phyloP scores from a whole-genome alignment of 1,140 invertebrate genomes.

The Lepidotrigona ventralis region DNA sequence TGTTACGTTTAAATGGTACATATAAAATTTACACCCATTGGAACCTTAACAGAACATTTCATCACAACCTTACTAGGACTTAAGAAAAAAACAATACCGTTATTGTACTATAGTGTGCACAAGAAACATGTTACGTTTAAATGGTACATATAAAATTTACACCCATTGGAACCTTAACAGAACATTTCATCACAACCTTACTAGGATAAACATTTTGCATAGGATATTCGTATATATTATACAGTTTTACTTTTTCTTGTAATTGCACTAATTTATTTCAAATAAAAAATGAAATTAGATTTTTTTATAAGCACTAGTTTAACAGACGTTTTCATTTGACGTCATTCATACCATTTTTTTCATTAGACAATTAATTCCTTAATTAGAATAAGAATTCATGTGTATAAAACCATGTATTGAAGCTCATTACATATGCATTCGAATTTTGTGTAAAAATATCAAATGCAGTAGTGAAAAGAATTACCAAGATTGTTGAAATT shows the following conservation, averaged over 20 bases:
- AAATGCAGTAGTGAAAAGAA: slow-evolving; percentile 44
- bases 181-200: slow-evolving; percentile 56
- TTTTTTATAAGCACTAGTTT: slow-evolving; percentile 53
- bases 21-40: slow-evolving; percentile 58
- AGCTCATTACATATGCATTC: slow-evolving; percentile 41
- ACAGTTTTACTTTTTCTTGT: slow-evolving; percentile 16
- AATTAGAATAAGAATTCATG: slow-evolving; percentile 27
- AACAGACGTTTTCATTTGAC: slow-evolving; percentile 9
- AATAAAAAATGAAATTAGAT: slow-evolving; percentile 43
- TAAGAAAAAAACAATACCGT: slow-evolving; percentile 27
- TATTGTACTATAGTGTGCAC: slow-evolving; percentile 34
- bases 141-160: slow-evolving; percentile 54
- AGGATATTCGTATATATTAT: slow-evolving; percentile 30
- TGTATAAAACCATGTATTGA: slow-evolving; percentile 46
- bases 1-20: slow-evolving; percentile 45
- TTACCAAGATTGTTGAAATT: slow-evolving; percentile 45
- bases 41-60: slow-evolving; percentile 38
- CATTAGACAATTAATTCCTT: slow-evolving; percentile 38
- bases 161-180: slow-evolving; percentile 45
- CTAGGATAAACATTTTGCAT: slow-evolving; percentile 39
- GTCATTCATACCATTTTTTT: slow-evolving; percentile 25
- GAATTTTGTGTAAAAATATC: slow-evolving; percentile 61
- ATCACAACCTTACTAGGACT: slow-evolving; percentile 56
- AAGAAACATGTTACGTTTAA: slow-evolving; percentile 49
- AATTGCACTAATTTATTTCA: slow-evolving; percentile 4